Conservation (phyloP, 2,888 invertebrate species). For the Drosophila picticornis region DNA sequence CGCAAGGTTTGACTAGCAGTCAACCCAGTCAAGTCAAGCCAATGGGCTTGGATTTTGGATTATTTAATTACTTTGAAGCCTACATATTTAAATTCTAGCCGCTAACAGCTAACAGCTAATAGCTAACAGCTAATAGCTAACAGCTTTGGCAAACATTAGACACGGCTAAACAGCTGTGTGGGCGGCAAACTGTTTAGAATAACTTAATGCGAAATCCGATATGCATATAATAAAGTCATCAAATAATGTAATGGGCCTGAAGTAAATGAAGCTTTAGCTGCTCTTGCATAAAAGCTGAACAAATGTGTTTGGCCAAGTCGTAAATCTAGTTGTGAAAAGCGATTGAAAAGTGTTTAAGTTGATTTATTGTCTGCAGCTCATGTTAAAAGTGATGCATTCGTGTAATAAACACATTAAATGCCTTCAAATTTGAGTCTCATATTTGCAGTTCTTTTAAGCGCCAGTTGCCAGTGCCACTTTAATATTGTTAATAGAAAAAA, state of each 20-base stretch:
- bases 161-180: background rate
- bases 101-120: constrained; percentile 11
- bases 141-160: constrained; percentile 1
- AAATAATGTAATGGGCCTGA: constrained; percentile 6
- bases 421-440: background rate
- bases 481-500: background rate
- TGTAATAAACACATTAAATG: background rate
- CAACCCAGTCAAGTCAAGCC: constrained; percentile 11
- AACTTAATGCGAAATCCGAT: constrained; percentile 9
- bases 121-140: constrained; percentile 11
- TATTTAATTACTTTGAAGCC: constrained; percentile 44
- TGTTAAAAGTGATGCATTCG: background rate
- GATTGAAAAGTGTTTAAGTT: background rate
- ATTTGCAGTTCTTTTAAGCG: background rate
- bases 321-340: background rate
- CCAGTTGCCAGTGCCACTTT: background rate
- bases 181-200: constrained; percentile 11
- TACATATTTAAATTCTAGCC: constrained; percentile 22
- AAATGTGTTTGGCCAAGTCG: background rate
- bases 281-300: background rate
- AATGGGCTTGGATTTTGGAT: constrained; percentile 43
- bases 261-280: background rate
- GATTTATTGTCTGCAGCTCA: background rate
- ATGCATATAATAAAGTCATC: background rate
- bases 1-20: constrained; percentile 29